Conservation (phyloP, 1,140 invertebrate genomes). For the Aphaenogaster ashmeadi region DNA sequence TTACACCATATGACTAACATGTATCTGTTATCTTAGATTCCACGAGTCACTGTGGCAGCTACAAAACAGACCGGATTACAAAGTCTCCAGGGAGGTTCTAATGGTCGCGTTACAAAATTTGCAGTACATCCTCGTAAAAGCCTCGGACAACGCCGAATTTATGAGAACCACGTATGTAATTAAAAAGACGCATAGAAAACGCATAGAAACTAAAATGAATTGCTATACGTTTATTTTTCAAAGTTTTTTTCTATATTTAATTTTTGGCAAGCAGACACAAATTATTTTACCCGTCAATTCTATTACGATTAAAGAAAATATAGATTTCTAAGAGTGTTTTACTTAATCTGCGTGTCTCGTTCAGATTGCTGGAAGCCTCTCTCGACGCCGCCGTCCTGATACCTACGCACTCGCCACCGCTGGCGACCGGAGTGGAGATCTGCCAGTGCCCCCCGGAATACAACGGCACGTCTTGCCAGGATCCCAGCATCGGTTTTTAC, state of each 20-base stretch:
- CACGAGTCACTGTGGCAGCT: slow-evolving; percentile 90
- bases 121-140: slow-evolving; percentile 93
- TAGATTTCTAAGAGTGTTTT: not conserved
- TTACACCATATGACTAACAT: not conserved
- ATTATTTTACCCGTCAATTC: not conserved
- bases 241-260: not conserved
- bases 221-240: not conserved
- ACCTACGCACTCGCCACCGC: slow-evolving; percentile 88
- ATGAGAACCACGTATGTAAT: slow-evolving; percentile 88
- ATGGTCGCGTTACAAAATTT: slow-evolving; percentile 97
- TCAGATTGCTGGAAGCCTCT: slow-evolving; percentile 92
- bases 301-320: not conserved
- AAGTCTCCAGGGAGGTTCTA: slow-evolving; percentile 92
- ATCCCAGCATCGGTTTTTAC: slow-evolving; percentile 95
- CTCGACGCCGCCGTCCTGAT: slow-evolving; percentile 93
- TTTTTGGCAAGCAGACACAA: not conserved
- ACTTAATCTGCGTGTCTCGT: slow-evolving; percentile 80
- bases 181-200: slow-evolving; percentile 3
- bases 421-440: slow-evolving; percentile 95
- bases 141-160: slow-evolving; percentile 91
- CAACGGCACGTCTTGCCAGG: slow-evolving; percentile 94
- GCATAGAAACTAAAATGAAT: slow-evolving; percentile 3
- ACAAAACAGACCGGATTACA: slow-evolving; percentile 88
- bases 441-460: slow-evolving; percentile 95
- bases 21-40: slow-evolving; percentile 81